A percentile compares a stretch with the other conserved stretches of the same genome.
These are phyloP conservation scores for Caenorhabditis sp. DNA, from an alignment of 2,888 invertebrate species.

Conservation along the genomic window DNA sequence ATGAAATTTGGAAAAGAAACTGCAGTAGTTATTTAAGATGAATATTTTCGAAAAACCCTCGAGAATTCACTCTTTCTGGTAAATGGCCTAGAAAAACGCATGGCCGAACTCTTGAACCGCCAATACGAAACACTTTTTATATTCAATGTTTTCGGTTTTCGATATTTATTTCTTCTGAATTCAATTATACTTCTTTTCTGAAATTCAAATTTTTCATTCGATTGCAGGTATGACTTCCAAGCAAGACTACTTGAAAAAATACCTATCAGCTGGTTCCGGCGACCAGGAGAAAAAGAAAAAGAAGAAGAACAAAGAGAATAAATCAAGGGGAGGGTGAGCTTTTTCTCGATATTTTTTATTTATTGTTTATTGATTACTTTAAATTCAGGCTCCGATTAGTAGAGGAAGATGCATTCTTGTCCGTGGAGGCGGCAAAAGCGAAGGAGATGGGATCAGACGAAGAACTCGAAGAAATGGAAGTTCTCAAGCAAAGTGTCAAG, in stretches of 20 bases:
- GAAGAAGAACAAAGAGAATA: conserved; percentile 63
- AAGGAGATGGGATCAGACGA: conserved; percentile 64
- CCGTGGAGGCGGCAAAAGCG: conserved; percentile 63
- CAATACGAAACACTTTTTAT: background rate
- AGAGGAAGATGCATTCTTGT: conserved; percentile 74
- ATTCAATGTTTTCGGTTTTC: background rate
- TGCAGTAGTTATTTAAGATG: too few species aligned
- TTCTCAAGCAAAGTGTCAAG: conserved; percentile 60
- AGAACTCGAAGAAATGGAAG: conserved; percentile 67
- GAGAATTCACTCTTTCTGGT: background rate
- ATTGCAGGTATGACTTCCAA: conserved; percentile 59
- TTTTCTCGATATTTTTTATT: background rate
- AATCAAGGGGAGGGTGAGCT: conserved; percentile 44
- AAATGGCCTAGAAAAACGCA: conserved; percentile 4
- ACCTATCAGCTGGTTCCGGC: conserved; percentile 47
- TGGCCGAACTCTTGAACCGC: conserved; percentile 15
- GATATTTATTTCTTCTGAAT: background rate
- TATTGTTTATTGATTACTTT: background rate
- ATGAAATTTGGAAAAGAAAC: background rate
- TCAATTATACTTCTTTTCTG: background rate
- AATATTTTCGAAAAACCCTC: background rate
- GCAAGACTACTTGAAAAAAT: conserved; percentile 69
- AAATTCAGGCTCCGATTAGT: conserved; percentile 68
- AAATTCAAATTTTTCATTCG: background rate
- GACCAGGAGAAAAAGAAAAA: conserved; percentile 61